Base-by-base conservation (phyloP, 2,113 vertebrate species). In the Neotoma lepida region DNA sequence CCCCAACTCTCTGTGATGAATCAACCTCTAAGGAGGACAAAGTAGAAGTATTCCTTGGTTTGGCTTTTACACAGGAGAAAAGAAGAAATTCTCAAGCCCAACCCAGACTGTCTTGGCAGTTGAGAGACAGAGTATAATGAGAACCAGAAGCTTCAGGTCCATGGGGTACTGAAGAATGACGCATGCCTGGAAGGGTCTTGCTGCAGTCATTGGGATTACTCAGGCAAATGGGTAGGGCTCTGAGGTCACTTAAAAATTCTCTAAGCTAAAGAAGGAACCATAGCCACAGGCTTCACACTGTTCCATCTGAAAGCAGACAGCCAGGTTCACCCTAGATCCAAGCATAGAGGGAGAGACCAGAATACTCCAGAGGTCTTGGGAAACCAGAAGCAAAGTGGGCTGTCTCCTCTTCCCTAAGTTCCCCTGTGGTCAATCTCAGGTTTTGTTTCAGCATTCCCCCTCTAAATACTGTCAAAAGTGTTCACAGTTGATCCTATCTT, bases 21-120 rank as follows among this genome's bases (percentile, higher is more conserved):
- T 51, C 33, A 71, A 51, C 39, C 28, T 86, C 58, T 89, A 56
- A 63, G 70, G 63, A 82, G 56, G n/a, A 86, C 39, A 78, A 91
- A 28, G 51, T 81, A 9, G 20, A 93, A 63, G 41, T 76, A 61
- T 95, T 66, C 15, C 61, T 12, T 76, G 51, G 33, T 64, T 76
- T 94, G 73, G 58, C 49, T 35, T 91, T 95, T 91, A 86, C 33
- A n/a, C 4, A 46, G 46, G 30, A 76, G 44, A 33, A 61, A 94
- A 95, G 20, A 66, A 94, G 77, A 82, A 92, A 77, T 41, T 12
- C 39, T 39, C 64, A 92, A 78, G 76, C 28, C 61, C 46, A 68
- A 93, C 7, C 61, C 63, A 73, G 66, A 93, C 13, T 22, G 49
- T 73, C 15, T 66, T 44, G 87, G 56, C 41, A 91, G 66, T 49